Percentiles rank a stretch among this genome's conserved stretches.
Conservation (phyloP, 2,797 vertebrate genomes). For the Octomys mimax region DNA sequence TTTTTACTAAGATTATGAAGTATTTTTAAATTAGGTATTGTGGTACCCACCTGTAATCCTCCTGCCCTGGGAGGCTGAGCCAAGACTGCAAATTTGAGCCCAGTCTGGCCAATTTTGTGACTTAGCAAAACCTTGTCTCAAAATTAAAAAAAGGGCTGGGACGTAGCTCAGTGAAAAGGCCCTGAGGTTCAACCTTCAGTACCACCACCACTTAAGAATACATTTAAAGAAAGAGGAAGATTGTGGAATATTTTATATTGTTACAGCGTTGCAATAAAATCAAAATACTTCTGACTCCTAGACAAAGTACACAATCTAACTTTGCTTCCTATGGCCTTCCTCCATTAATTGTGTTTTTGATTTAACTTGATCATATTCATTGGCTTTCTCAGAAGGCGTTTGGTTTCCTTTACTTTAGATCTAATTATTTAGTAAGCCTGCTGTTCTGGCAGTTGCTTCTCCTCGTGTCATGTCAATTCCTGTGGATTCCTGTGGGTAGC, state of each 20-base stretch:
- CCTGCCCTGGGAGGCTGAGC: background rate
- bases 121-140: background rate
- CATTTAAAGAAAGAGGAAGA: background rate
- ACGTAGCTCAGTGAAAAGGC: background rate
- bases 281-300: background rate
- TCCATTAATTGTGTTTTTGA: background rate
- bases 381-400: constrained; percentile 64
- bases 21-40: background rate
- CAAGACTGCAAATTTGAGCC: background rate
- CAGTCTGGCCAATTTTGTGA: background rate
- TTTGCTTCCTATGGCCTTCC: background rate
- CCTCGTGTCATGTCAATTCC: background rate
- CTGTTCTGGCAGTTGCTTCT: background rate
- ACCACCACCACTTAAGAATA: background rate
- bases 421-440: constrained; percentile 31
- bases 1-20: background rate
- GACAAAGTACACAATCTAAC: background rate
- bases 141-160: background rate
- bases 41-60: background rate
- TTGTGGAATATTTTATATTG: background rate
- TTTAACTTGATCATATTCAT: constrained; percentile 38
- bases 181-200: background rate
- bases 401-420: constrained; percentile 59
- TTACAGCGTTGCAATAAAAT: background rate
- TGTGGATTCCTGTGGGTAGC: background rate